Percentiles rank a stretch among this genome's conserved stretches.
phyloP scores from a whole-genome alignment of 2,797 vertebrate genomes.

The Carapus acus region DNA sequence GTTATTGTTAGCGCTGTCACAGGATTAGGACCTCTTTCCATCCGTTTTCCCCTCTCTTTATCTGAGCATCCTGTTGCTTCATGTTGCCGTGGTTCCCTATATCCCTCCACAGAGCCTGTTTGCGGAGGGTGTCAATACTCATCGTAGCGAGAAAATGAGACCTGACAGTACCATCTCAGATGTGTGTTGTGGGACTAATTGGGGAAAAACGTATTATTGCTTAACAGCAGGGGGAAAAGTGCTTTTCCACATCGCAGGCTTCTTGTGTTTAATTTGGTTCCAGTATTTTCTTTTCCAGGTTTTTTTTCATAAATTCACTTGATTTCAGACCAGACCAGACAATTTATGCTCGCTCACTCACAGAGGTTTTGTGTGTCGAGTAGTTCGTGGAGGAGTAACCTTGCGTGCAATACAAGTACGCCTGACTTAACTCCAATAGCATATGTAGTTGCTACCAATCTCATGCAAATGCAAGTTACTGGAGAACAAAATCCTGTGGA shows the following conservation, averaged over 20 bases:
- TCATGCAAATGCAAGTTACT: too few relatives aligned
- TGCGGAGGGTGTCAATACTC: too few relatives aligned
- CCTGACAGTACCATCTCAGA: too few relatives aligned
- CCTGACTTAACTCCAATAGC: neutral
- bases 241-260: conserved; percentile 25
- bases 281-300: conserved; percentile 27
- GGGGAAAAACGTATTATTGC: conserved; percentile 26
- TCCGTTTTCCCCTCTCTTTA: neutral
- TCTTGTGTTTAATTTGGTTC: conserved; percentile 34
- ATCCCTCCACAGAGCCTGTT: neutral
- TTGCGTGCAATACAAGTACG: conserved; percentile 12
- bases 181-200: conserved; percentile 25
- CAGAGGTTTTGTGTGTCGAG: conserved; percentile 23
- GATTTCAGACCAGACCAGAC: conserved; percentile 22
- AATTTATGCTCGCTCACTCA: conserved; percentile 15
- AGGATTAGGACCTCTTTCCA: conserved; percentile 2
- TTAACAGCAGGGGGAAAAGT: conserved; percentile 4
- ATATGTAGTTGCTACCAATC: neutral
- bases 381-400: conserved; percentile 1
- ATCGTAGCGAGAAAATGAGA: too few relatives aligned
- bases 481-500: too few relatives aligned
- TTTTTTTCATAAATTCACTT: conserved; percentile 16
- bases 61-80: neutral
- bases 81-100: neutral
- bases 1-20: conserved; percentile 1